These are phyloP conservation scores for Melipona bicolor DNA, from an alignment of 2,888 invertebrate genomes.

Conservation along the genomic window DNA sequence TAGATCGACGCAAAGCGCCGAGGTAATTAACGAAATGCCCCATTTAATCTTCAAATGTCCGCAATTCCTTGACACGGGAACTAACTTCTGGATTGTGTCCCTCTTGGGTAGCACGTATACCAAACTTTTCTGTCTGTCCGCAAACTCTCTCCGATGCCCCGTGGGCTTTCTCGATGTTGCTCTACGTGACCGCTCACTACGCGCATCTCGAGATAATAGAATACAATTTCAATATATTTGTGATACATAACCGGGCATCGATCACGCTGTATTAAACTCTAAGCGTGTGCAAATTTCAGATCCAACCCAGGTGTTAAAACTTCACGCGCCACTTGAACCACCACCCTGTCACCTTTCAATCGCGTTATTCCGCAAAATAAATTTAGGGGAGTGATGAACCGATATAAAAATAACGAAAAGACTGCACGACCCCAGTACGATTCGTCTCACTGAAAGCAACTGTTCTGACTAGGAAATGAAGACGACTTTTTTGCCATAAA, in stretches of 20 bases:
- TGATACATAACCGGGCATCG: background rate
- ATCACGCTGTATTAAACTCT: background rate
- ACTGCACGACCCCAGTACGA: too few species aligned
- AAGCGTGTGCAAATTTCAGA: too few species aligned
- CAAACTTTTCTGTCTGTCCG: constrained; percentile 41
- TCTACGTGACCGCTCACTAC: background rate
- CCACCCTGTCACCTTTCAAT: background rate
- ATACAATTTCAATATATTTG: background rate
- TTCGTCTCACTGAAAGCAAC: too few species aligned
- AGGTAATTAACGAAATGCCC: constrained; percentile 18
- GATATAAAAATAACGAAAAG: background rate
- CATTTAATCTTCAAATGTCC: constrained; percentile 26
- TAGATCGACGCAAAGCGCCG: background rate
- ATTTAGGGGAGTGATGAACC: background rate
- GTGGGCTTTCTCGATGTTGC: constrained; percentile 1
- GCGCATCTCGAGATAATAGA: background rate
- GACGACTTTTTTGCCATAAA: too few species aligned
- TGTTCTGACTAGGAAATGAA: too few species aligned
- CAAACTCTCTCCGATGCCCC: constrained; percentile 24
- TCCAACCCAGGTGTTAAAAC: background rate
- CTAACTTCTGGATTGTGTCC: constrained; percentile 20
- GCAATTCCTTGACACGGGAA: background rate
- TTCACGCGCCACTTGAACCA: background rate
- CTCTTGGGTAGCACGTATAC: constrained; percentile 37
- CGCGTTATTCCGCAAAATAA: background rate